Evolutionary conservation across 2,797 vertebrate genomes (phyloP).

Genomic region (Leucoraja ocellata): DNA sequence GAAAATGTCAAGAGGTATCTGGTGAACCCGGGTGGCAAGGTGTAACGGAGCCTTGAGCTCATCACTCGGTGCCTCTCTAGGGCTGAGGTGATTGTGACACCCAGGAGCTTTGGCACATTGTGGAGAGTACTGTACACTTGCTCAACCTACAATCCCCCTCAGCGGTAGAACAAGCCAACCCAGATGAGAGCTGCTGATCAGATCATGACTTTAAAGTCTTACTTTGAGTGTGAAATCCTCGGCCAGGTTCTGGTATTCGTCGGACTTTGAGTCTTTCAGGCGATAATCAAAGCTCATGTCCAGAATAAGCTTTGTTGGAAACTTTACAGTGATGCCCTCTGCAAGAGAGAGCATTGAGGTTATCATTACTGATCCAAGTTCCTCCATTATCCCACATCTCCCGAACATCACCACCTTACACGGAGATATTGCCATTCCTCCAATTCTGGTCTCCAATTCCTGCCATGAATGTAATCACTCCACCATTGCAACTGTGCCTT

Average conservation of each 20-base stretch:
- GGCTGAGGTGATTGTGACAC: background rate
- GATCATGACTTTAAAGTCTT: background rate
- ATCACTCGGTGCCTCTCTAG: background rate
- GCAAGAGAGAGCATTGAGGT: background rate
- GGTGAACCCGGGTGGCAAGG: too few species aligned
- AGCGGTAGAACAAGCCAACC: background rate
- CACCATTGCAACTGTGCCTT: background rate
- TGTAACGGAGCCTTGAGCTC: background rate
- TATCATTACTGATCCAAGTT: background rate
- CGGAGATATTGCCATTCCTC: background rate
- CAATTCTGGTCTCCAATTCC: background rate
- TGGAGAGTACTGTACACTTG: too few species aligned
- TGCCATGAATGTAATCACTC: background rate
- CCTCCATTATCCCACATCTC: background rate
- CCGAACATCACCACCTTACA: background rate
- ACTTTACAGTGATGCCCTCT: background rate
- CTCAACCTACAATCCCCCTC: background rate
- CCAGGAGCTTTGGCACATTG: too few species aligned
- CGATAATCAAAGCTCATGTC: slow-evolving; percentile 17
- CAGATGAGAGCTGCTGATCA: background rate
- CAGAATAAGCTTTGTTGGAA: slow-evolving; percentile 49
- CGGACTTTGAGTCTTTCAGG: slow-evolving; percentile 31
- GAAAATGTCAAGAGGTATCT: too few species aligned
- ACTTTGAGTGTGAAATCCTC: slow-evolving; percentile 41
- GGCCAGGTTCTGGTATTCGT: background rate